Percentiles rank a stretch among this genome's conserved stretches.
Conservation (phyloP, 2,888 invertebrate species). For the Icerya purchasi region DNA sequence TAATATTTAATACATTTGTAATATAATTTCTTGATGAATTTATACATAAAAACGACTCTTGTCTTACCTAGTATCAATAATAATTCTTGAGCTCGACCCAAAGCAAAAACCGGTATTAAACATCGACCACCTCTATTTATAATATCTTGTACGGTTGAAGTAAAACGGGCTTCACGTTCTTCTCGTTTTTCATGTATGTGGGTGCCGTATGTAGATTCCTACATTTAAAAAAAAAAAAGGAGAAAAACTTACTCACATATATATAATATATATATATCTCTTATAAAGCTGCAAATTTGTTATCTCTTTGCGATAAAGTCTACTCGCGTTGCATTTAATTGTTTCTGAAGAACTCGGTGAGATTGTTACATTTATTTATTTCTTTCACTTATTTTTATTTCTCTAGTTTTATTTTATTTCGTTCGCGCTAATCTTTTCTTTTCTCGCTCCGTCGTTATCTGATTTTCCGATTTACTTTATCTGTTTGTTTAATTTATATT, state of each 20-base stretch:
- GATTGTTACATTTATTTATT: too few relatives aligned
- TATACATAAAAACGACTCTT: too few relatives aligned
- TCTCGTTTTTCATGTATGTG: slow-evolving; percentile 97
- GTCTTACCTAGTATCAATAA: slow-evolving; percentile 57
- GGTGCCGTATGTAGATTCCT: slow-evolving; percentile 97
- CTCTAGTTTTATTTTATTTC: too few relatives aligned
- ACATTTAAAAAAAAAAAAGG: slow-evolving; percentile 14
- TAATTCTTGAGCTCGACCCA: slow-evolving; percentile 91
- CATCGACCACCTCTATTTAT: slow-evolving; percentile 93
- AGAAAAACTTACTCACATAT: slow-evolving; percentile 3
- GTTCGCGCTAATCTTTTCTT: too few relatives aligned
- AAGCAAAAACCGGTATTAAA: slow-evolving; percentile 93
- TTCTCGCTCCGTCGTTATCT: too few relatives aligned
- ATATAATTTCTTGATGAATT: too few relatives aligned
- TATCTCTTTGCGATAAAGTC: neutral
- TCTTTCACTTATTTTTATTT: too few relatives aligned
- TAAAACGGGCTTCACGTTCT: slow-evolving; percentile 85
- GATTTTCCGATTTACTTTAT: too few relatives aligned
- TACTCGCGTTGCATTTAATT: too few relatives aligned
- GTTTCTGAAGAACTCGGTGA: too few relatives aligned
- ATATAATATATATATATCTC: neutral
- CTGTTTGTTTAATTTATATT: too few relatives aligned
- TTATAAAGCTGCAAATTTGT: neutral
- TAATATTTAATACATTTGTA: too few relatives aligned
- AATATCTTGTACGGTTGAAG: slow-evolving; percentile 78